Evolutionary conservation across 2,888 invertebrate genomes (phyloP).

Genomic region (Osmoderma eremita): DNA sequence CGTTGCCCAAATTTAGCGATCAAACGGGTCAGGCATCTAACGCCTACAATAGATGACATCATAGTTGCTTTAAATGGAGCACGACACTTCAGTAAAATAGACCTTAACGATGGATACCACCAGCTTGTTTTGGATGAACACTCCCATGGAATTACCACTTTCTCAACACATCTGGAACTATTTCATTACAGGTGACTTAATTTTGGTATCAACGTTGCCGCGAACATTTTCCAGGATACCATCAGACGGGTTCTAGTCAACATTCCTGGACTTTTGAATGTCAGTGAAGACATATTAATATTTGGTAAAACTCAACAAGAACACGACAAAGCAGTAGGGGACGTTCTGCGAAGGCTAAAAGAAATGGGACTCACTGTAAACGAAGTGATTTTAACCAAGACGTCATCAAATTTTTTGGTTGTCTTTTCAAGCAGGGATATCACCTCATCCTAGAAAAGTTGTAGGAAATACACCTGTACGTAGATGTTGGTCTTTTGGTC

Average conservation of each 20-base stretch:
- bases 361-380: constrained; percentile 51
- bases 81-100: constrained; percentile 50
- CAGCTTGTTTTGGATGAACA: neutral
- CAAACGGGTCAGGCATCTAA: constrained; percentile 44
- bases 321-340: constrained; percentile 52
- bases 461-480: constrained; percentile 22
- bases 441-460: neutral
- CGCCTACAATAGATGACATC: constrained; percentile 43
- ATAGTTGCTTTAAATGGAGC: constrained; percentile 40
- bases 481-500: constrained; percentile 35
- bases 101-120: neutral
- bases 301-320: constrained; percentile 51
- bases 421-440: constrained; percentile 51
- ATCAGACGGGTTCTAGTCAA: neutral
- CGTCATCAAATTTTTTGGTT: constrained; percentile 53
- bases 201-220: neutral
- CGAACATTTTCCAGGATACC: constrained; percentile 1
- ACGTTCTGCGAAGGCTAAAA: constrained; percentile 50
- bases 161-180: neutral
- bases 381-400: constrained; percentile 48
- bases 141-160: neutral
- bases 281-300: constrained; percentile 52
- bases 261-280: neutral
- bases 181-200: constrained; percentile 1
- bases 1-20: constrained; percentile 25